A percentile compares a stretch with the other conserved stretches of the same genome.
phyloP scores from a whole-genome alignment of 2,797 vertebrate genomes.

The Pangasius krempfi region DNA sequence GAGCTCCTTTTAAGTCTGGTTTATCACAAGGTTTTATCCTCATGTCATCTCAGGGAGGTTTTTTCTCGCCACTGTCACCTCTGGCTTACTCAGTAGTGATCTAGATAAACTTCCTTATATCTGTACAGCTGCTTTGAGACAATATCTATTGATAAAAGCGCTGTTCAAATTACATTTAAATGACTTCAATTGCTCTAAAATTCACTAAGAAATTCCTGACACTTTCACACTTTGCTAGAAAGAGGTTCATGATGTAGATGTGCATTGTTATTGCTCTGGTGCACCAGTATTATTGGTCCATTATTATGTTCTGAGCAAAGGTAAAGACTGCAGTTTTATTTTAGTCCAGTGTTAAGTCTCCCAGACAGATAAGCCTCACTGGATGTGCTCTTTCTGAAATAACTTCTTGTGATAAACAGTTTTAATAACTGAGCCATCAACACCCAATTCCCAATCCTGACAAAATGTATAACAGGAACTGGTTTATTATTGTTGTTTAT shows the following conservation, averaged over 20 bases:
- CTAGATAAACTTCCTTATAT: not conserved
- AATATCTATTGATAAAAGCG: not conserved
- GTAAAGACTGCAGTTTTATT: not conserved
- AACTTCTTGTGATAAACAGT: constrained; percentile 27
- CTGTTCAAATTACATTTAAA: not conserved
- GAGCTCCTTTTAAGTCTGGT: not conserved
- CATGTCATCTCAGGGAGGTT: not conserved
- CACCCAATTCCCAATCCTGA: not conserved
- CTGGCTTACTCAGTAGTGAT: not conserved
- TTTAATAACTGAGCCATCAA: constrained; percentile 27
- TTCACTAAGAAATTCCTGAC: not conserved
- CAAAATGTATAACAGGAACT: not conserved
- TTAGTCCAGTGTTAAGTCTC: not conserved
- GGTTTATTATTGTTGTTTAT: not conserved
- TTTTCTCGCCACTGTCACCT: not conserved
- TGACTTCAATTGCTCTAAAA: not conserved
- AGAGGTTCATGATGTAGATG: not conserved
- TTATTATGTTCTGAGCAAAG: not conserved
- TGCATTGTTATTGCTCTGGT: constrained; percentile 17
- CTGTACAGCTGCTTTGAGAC: not conserved
- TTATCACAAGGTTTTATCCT: not conserved
- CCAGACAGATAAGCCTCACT: not conserved
- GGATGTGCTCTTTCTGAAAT: not conserved
- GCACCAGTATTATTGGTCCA: not conserved
- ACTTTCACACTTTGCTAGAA: not conserved